These are phyloP conservation scores for Tamandua tetradactyla DNA, from an alignment of 2,797 vertebrate species.

Conservation along the genomic window DNA sequence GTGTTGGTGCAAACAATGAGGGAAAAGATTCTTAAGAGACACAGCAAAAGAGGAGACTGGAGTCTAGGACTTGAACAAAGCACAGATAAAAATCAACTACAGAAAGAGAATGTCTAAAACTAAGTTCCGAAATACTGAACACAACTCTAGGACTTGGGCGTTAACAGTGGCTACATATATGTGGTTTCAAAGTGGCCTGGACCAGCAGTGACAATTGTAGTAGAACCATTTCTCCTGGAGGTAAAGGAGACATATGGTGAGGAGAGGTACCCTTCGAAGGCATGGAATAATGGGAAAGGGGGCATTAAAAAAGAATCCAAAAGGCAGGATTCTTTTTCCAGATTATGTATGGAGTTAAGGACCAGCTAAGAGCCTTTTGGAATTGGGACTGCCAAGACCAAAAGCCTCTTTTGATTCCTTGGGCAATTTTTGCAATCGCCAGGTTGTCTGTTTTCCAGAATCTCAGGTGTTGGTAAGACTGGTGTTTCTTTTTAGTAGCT, in stretches of 20 bases:
- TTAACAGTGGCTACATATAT: not conserved
- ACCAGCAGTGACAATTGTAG: not conserved
- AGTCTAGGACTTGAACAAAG: not conserved
- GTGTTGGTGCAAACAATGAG: not conserved
- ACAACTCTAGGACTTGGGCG: not conserved
- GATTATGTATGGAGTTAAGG: not conserved
- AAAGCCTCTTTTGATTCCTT: not conserved
- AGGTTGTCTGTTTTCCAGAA: not conserved
- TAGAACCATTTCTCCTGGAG: not conserved
- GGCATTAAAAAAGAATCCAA: no score
- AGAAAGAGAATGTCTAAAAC: not conserved
- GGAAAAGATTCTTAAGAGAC: not conserved
- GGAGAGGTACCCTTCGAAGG: not conserved
- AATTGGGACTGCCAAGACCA: not conserved
- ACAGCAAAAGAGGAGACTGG: not conserved
- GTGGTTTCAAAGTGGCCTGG: not conserved
- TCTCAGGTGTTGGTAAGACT: not conserved
- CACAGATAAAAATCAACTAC: not conserved
- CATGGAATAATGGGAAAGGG: not conserved
- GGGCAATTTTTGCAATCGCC: not conserved
- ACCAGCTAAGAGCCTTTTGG: not conserved
- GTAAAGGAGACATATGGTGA: not conserved
- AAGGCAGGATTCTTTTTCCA: not conserved
- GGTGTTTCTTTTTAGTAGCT: not conserved
- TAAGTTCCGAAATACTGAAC: not conserved